phyloP scores from a whole-genome alignment of 2,113 vertebrate species.

The Microtus richardsoni region DNA sequence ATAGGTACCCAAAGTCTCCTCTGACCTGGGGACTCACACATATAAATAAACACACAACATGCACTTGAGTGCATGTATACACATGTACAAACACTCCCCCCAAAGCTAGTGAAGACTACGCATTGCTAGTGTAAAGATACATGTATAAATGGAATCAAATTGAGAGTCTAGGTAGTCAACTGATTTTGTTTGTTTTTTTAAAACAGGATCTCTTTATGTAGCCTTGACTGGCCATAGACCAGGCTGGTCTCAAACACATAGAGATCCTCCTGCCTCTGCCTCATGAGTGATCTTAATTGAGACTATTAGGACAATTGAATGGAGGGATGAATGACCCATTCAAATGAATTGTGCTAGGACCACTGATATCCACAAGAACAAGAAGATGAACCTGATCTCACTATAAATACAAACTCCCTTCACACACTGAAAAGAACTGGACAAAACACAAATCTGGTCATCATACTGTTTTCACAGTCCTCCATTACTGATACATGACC shows the following conservation, averaged over 20 bases:
- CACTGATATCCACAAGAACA: background rate
- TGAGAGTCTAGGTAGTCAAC: background rate
- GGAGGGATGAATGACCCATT: constrained; percentile 9
- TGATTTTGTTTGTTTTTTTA: background rate
- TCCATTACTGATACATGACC: background rate
- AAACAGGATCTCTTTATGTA: background rate
- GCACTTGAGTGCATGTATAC: background rate
- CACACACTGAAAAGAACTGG: background rate
- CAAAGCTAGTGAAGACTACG: background rate
- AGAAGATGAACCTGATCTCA: background rate
- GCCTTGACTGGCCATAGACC: background rate
- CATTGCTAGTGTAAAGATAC: background rate
- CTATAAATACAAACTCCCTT: constrained; percentile 3
- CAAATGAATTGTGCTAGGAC: background rate
- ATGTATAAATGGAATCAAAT: background rate
- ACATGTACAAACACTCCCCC: background rate
- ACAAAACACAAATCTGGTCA: background rate
- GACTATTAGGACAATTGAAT: background rate
- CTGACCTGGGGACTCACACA: background rate
- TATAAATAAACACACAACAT: background rate
- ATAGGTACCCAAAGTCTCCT: background rate
- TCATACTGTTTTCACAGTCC: background rate
- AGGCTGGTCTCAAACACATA: background rate
- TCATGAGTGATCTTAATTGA: background rate
- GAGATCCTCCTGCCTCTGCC: background rate